Percentiles rank a stretch among this genome's conserved stretches.
Conservation (phyloP, 1,140 invertebrate genomes). For the Ericerus pela region DNA sequence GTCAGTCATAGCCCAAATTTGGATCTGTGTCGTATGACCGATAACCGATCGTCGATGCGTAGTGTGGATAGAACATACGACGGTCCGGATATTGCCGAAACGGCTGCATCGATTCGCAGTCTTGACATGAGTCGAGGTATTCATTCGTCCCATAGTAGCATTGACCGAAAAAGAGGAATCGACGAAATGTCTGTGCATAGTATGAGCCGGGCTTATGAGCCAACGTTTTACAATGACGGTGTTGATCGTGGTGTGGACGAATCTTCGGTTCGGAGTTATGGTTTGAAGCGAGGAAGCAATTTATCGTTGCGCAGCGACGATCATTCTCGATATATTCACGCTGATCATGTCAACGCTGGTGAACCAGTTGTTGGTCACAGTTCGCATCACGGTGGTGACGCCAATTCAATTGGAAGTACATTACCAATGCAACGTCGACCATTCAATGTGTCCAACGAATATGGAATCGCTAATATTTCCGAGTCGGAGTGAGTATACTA, state of each 20-base stretch:
- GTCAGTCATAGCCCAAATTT: neutral
- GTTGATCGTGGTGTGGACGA: neutral
- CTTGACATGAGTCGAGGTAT: neutral
- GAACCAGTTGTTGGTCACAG: conserved; percentile 13
- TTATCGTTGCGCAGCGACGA: neutral
- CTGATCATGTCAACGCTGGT: neutral
- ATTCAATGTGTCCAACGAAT: conserved; percentile 18
- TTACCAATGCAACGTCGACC: conserved; percentile 17
- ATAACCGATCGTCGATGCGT: conserved; percentile 1
- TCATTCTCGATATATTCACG: neutral
- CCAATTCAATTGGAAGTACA: neutral
- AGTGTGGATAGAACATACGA: conserved; percentile 2
- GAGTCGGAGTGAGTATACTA: conserved; percentile 38
- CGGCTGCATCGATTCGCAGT: neutral
- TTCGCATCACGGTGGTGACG: conserved; percentile 8
- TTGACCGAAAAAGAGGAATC: neutral
- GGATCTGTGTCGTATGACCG: neutral
- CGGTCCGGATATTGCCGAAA: neutral
- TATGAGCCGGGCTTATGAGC: neutral
- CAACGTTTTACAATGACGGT: neutral
- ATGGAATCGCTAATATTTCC: conserved; percentile 27
- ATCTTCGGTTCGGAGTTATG: neutral
- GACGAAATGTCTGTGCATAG: neutral
- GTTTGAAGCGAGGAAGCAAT: neutral
- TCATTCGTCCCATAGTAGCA: conserved; percentile 2